Evolutionary conservation across 2,113 vertebrate genomes (phyloP), one percentile per base, ranked within the genome.

Genomic region (Bombycilla garrulus): DNA sequence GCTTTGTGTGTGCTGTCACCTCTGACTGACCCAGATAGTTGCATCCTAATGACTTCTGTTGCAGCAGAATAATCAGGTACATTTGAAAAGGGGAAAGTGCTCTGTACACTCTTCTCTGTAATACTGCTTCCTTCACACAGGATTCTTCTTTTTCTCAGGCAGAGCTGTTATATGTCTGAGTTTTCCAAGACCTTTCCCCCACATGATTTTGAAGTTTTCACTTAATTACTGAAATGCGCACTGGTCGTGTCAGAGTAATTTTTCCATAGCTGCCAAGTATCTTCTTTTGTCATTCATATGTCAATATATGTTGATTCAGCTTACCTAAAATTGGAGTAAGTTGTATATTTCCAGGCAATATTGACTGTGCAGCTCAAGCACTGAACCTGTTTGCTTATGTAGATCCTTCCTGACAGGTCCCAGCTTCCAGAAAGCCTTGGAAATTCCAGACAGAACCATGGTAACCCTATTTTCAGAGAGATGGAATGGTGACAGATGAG

Each of bases 121-220:
- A n/a, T 1, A 1, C 2, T 69, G 6, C 5, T 44, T 73, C 3
- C 10, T 81, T 74, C 51, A n/a, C 12, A 31, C 0, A 5, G 6
- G 17, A 25, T 54, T 81, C 9, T 4, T 48, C 16, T 70, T 86
- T 80, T 70, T 36, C 69, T 11, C 47, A 81, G 29, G 33, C 2
- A n/a, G 20, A 36, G 17, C 38, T 70, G 8, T 58, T 17, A 26
- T 4, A 1, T 31, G 3, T 40, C 36, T 60, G 47, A 79, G 15
- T 53, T 91, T 94, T 58, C n/a, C 62, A 90, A 90, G 45, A 83
- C 15, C 22, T 64, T 76, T 72, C 33, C 10, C 8, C 15, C 2
- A 10, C 7, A 79, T 56, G 36, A 56, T 69, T 81, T 87, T 62
- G 33, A 88, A 73, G 23, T 83, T 88, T 95, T 67, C 40, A 11